Conservation (phyloP, 30 jellyfish, hydroid and myxozoan species). For the Aurelia coerulea region DNA sequence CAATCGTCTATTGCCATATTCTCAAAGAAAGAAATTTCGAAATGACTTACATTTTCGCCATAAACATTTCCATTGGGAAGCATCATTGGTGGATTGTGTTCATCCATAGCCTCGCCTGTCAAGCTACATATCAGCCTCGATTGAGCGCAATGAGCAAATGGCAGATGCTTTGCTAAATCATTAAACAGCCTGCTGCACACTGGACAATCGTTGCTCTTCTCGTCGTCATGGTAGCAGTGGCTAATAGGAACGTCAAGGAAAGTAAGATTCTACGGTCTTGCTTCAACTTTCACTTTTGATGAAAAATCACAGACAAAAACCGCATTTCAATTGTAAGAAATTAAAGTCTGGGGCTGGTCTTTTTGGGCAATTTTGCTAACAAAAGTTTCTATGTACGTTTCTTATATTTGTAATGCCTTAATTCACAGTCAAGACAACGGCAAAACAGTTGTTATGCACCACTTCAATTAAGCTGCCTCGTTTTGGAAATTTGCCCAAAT, state of each 20-base stretch:
- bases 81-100: conserved; percentile 95
- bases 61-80: conserved; percentile 92
- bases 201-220: conserved; percentile 91
- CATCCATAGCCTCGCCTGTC: conserved; percentile 94
- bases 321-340: neutral
- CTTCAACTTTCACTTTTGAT: no score
- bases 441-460: no score
- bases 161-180: conserved; percentile 84
- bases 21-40: no score
- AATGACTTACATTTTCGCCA: conserved; percentile 79
- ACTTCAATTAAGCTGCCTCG: no score
- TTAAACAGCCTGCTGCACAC: conserved; percentile 90
- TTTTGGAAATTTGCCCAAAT: no score
- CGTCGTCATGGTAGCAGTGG: conserved; percentile 98
- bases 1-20: no score
- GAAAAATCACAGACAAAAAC: neutral
- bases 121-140: conserved; percentile 89
- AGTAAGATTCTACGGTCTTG: neutral
- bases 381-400: no score
- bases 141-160: conserved; percentile 97
- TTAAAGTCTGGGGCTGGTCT: no score
- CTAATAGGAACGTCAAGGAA: conserved; percentile 56
- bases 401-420: no score
- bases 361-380: no score
- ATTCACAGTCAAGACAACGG: no score